Conservation (phyloP, 2,113 vertebrate species). For the Cynoglossus semilaevis region DNA sequence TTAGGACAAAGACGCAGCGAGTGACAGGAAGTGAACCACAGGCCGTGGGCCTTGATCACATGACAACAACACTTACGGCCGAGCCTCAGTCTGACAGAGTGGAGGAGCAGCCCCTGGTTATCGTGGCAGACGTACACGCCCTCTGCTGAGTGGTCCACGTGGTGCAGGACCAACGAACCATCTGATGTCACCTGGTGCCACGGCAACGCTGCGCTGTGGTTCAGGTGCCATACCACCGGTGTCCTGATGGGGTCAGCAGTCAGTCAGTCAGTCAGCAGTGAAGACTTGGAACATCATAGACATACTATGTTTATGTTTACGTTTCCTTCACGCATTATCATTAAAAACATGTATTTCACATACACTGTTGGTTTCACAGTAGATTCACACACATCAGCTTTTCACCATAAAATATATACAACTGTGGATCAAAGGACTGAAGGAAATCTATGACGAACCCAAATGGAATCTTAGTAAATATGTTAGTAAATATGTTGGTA, state of each 20-base stretch:
- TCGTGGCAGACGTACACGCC: constrained; percentile 80
- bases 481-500: too few relatives aligned
- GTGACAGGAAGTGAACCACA: constrained; percentile 2
- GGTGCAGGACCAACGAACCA: constrained; percentile 66
- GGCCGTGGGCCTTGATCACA: constrained; percentile 5
- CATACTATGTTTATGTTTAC: too few relatives aligned
- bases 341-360: too few relatives aligned
- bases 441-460: too few relatives aligned
- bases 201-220: constrained; percentile 56
- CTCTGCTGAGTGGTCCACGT: constrained; percentile 62
- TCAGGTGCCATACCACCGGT: constrained; percentile 70
- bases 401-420: too few relatives aligned
- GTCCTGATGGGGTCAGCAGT: constrained; percentile 47
- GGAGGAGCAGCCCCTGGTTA: constrained; percentile 58
- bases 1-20: background rate
- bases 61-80: constrained; percentile 71
- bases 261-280: background rate
- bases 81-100: constrained; percentile 64
- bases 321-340: too few relatives aligned
- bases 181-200: constrained; percentile 57
- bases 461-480: too few relatives aligned
- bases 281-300: too few relatives aligned
- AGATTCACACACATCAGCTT: too few relatives aligned
- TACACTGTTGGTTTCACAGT: too few relatives aligned
- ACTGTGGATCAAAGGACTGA: too few relatives aligned